Evolutionary conservation across 2,797 vertebrate species (phyloP), one percentile per base, ranked within the genome.

Genomic region (Fundulus diaphanus): DNA sequence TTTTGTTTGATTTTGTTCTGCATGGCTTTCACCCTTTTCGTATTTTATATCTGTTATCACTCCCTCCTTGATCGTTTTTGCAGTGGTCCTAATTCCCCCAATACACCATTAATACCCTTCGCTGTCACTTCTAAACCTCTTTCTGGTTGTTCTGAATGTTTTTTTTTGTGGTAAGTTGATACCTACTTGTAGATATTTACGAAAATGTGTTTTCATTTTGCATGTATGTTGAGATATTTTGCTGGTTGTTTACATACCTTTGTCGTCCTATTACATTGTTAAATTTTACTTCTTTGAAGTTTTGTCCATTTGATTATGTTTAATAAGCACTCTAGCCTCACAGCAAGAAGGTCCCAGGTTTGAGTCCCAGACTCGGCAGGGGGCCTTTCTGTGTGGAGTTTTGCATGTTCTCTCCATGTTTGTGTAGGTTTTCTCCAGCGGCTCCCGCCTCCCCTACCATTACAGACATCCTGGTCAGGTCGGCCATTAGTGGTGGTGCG

Each of bases 1-100:
- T 37, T 12, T 70, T 27, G 22, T 66, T 65, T 42, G 3, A 27
- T 76, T 61, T 35, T 76, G 42, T 37, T 49, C 51, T 33, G 51
- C 20, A 5, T 65, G 24, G 33, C 22, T 65, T 24, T 15, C 35
- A 66, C 37, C 37, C 40, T 59, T 69, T 20, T 68, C 15, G 49
- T 13, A 54, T 24, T 69, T 69, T 46, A 48, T 20, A 22, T 46
- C 37, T 42, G 4, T 1, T 40, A 24, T 40, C 5, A 7, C 24
- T 24, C 4, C 35, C 61, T 15, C 22, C 61, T 40, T 15, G 35
- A 40, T 65, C 5, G 3, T 1, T 24, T n/a, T 6, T 15, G 35
- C 35, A n/a, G 35, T 40, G 35, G 61, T 65, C 5, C n/a, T 42
- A 24, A 65, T 24, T 40, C 35, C 40, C 59, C 11, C n/a, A 40